phyloP scores from a whole-genome alignment of 2,888 invertebrate genomes.

The Leptopilina drosophilae region DNA sequence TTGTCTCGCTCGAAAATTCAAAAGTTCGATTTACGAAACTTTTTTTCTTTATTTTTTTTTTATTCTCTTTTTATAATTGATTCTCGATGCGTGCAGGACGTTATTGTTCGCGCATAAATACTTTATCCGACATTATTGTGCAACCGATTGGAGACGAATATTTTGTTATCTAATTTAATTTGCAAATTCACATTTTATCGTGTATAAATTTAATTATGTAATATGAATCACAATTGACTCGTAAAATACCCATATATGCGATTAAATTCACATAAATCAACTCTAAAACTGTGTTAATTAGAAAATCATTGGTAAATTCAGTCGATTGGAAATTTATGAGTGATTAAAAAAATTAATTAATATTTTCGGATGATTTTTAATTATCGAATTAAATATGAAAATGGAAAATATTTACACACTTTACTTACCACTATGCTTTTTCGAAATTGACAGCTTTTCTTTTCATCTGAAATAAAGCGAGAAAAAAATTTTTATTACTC shows the following conservation, averaged over 20 bases:
- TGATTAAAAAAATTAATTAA: too few species aligned
- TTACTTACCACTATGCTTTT: too few species aligned
- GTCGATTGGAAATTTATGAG: too few species aligned
- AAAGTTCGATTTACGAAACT: constrained; percentile 1
- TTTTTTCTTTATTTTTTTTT: neutral
- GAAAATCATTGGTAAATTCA: too few species aligned
- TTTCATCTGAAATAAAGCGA: too few species aligned
- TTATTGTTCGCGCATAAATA: constrained; percentile 12
- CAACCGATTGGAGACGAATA: neutral
- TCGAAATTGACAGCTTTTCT: too few species aligned
- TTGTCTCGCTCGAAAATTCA: neutral
- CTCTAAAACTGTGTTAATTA: too few species aligned
- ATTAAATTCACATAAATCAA: too few species aligned
- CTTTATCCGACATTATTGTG: constrained; percentile 14
- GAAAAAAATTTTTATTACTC: too few species aligned
- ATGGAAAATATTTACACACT: too few species aligned
- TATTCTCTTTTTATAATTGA: neutral
- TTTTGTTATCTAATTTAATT: neutral
- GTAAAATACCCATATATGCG: neutral
- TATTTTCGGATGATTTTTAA: too few species aligned
- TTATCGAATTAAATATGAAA: too few species aligned
- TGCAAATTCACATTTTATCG: constrained; percentile 4
- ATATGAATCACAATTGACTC: neutral
- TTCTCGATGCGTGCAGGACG: constrained; percentile 1
- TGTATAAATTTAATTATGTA: constrained; percentile 12